Evolutionary conservation across 35 echinoderm and acorn worm genomes (phyloP).

Genomic region (Hemicentrotus pulcherrimus): DNA sequence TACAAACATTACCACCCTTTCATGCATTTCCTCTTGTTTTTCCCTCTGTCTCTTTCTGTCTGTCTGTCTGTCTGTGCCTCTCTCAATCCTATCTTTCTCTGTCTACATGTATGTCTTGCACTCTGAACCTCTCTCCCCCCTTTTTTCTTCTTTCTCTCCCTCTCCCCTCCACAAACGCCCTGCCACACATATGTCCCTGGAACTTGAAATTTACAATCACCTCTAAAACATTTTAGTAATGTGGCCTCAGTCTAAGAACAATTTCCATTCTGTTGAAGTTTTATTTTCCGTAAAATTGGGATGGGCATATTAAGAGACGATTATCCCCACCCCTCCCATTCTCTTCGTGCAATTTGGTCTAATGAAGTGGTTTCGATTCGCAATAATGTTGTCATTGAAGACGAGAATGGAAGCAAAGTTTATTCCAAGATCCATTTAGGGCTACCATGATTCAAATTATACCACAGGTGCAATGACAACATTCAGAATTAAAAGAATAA

Average conservation of each 20-base stretch:
- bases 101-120: not conserved
- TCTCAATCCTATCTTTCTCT: not conserved
- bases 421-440: not conserved
- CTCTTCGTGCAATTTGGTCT: not conserved
- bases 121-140: not conserved
- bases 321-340: not conserved
- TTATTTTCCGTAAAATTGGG: not conserved
- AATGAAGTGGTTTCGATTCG: slow-evolving; percentile 11
- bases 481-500: not conserved
- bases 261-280: not conserved
- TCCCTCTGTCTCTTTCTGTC: not conserved
- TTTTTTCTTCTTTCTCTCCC: not conserved
- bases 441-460: not conserved
- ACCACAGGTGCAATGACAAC: slow-evolving; percentile 9
- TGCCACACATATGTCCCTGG: not conserved
- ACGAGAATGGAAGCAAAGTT: not conserved
- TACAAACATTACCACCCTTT: too few relatives aligned
- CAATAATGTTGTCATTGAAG: slow-evolving; percentile 2
- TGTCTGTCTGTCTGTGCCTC: not conserved
- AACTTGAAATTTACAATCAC: not conserved
- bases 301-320: not conserved
- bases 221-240: not conserved
- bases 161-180: not conserved
- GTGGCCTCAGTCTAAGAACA: not conserved
- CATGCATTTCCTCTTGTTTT: not conserved